Conservation (phyloP, 2,888 invertebrate species). For the Drosophila paramelanica region DNA sequence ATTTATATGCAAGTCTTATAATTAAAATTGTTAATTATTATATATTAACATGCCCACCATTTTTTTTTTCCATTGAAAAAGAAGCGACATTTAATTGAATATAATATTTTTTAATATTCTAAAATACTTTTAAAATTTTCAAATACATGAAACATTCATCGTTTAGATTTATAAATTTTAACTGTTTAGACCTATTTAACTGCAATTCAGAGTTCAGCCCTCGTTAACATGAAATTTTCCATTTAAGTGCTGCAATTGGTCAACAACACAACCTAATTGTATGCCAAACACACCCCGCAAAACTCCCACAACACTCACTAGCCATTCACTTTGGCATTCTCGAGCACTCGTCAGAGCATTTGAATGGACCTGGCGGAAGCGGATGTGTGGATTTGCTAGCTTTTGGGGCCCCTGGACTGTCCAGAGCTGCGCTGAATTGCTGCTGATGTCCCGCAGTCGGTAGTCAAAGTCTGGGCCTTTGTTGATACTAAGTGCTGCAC, state of each 20-base stretch:
- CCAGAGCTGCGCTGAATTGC: not conserved
- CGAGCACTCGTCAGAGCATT: slow-evolving; percentile 38
- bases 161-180: too few relatives aligned
- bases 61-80: too few relatives aligned
- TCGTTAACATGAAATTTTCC: slow-evolving; percentile 28
- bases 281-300: slow-evolving; percentile 10
- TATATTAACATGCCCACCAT: too few relatives aligned
- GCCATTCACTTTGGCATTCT: slow-evolving; percentile 12
- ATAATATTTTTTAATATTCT: too few relatives aligned
- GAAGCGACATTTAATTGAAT: too few relatives aligned
- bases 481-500: slow-evolving; percentile 45
- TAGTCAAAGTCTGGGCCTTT: slow-evolving; percentile 40
- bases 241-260: slow-evolving; percentile 62
- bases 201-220: slow-evolving; percentile 6
- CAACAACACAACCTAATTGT: slow-evolving; percentile 49
- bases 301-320: slow-evolving; percentile 4
- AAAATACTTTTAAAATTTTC: too few relatives aligned
- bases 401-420: slow-evolving; percentile 17
- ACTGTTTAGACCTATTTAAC: not conserved
- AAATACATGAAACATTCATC: too few relatives aligned
- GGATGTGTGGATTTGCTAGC: slow-evolving; percentile 68
- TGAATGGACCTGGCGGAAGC: slow-evolving; percentile 59
- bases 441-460: slow-evolving; percentile 19
- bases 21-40: too few relatives aligned
- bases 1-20: too few relatives aligned